Evolutionary conservation across 2,113 vertebrate species (phyloP), one percentile per base, ranked within the genome.

Genomic region (Anser cygnoides): DNA sequence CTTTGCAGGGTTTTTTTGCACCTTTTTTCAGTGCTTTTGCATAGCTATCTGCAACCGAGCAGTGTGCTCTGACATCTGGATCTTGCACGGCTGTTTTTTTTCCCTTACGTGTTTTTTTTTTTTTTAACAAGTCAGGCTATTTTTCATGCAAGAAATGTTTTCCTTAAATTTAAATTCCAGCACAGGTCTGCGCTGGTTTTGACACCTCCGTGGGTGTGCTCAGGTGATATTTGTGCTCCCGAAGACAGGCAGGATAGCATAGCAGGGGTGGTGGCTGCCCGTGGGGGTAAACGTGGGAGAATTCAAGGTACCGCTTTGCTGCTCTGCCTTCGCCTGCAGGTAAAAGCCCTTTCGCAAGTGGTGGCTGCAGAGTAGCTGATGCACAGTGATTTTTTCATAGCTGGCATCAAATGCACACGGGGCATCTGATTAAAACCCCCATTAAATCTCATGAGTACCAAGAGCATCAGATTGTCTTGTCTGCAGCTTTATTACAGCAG

Each of bases 351-450:
- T 63, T 13, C 12, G 3, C 3, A 2, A 44, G n/a, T 26, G 37
- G 6, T 29, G 66, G 44, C 62, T 70, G 70, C 33, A 28, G 83
- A 18, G 21, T 43, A 46, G 66, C 85, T 74, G 50, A 62, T 58
- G 33, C 18, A 3, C 19, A 2, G 14, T 9, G 0, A 5, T 3
- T 58, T 78, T 67, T 22, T 50, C 41, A n/a, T 11, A n/a, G n/a
- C 52, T 0, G 3, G 6, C 11, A 49, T 68, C 70, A 66, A 7
- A 41, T 14, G 2, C 1, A 0, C 11, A 7, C 1, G 14, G 35
- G 65, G 29, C 8, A 22, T 7, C 3, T 0, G 4, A 76, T 92
- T 79, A 73, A 85, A 72, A 33, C 5, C 58, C 11, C 44, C 28
- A 1, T 93, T 73, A n/a, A 21, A 28, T 49, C 58, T 76, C 41